Evolutionary conservation across 1,140 invertebrate species (phyloP).

Genomic region (Geopemphigus sp.): DNA sequence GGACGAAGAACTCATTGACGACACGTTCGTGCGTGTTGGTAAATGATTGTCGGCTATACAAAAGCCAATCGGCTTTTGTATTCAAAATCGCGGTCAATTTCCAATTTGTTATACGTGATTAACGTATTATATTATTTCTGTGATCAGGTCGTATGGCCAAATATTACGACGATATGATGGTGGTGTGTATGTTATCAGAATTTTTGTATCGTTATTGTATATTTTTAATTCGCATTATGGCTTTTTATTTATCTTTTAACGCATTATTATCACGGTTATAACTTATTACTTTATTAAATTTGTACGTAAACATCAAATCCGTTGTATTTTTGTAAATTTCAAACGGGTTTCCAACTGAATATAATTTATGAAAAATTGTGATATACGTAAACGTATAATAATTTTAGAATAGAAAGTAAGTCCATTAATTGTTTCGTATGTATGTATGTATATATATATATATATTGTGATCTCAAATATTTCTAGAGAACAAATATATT

Average conservation of each 20-base stretch:
- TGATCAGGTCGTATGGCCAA: not conserved
- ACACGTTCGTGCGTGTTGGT: conserved; percentile 62
- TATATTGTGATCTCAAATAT: conserved; percentile 20
- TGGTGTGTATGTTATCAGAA: not conserved
- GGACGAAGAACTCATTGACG: conserved; percentile 87
- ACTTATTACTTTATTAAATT: not conserved
- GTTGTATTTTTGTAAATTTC: not conserved
- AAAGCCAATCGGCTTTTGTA: conserved; percentile 42
- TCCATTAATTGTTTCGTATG: not conserved
- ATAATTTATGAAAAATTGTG: not conserved
- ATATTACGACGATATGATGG: not conserved
- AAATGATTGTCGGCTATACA: conserved; percentile 51
- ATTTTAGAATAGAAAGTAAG: conserved; percentile 3
- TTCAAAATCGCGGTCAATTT: not conserved
- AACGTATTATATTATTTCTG: not conserved
- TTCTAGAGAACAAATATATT: conserved; percentile 2
- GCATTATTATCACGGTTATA: not conserved
- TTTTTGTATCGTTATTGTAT: not conserved
- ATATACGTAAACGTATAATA: not conserved
- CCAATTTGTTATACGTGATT: conserved; percentile 1
- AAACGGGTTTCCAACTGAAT: not conserved
- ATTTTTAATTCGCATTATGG: not conserved
- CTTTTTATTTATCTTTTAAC: not conserved
- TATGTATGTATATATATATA: too few species aligned
- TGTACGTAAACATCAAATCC: not conserved